phyloP scores from a whole-genome alignment of 2,888 invertebrate genomes.

The Iselma pallidipennis region DNA sequence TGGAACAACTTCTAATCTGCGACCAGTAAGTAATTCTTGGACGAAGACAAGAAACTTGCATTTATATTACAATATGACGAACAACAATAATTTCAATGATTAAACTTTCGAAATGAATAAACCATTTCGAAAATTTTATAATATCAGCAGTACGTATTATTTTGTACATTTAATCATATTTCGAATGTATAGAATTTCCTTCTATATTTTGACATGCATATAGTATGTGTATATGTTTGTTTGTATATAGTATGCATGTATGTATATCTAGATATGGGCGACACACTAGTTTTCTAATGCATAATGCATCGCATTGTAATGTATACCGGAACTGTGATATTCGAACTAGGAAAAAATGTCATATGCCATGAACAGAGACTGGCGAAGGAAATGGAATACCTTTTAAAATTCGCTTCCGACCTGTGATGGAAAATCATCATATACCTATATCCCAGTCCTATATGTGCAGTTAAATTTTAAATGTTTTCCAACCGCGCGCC shows the following conservation, averaged over 20 bases:
- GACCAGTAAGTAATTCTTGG: background rate
- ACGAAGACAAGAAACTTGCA: background rate
- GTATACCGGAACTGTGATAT: constrained; percentile 32
- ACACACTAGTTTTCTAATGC: constrained; percentile 32
- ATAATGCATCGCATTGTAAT: constrained; percentile 37
- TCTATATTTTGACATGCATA: constrained; percentile 12
- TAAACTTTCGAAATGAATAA: too few relatives aligned
- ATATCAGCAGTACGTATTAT: too few relatives aligned
- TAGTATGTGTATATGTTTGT: background rate
- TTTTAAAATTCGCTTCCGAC: constrained; percentile 38
- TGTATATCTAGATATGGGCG: constrained; percentile 5
- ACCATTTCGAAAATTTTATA: too few relatives aligned
- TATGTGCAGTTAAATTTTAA: background rate
- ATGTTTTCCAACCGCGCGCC: too few relatives aligned
- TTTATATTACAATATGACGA: background rate
- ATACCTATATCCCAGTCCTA: constrained; percentile 1
- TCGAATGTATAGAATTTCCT: constrained; percentile 15
- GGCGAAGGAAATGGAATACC: constrained; percentile 39
- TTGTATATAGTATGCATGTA: background rate
- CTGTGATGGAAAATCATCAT: constrained; percentile 29
- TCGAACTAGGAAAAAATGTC: constrained; percentile 37
- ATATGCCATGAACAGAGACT: constrained; percentile 32
- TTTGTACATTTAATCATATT: constrained; percentile 8
- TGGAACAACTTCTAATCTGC: background rate
- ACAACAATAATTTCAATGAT: too few relatives aligned